Conservation (phyloP, 2,113 vertebrate species). For the Tenebrosternarchus preto region DNA sequence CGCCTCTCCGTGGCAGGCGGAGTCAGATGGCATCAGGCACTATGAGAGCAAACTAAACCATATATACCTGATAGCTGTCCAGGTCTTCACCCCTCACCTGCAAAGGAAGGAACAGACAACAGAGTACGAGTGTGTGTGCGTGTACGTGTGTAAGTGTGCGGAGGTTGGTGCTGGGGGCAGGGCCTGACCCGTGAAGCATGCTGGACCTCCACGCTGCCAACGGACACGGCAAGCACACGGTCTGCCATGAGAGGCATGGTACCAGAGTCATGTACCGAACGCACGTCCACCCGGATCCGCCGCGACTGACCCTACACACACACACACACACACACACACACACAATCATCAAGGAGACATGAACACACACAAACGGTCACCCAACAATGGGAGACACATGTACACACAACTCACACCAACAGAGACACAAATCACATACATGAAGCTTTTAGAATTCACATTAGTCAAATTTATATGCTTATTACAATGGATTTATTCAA, state of each 20-base stretch:
- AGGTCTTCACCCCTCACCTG: slow-evolving; percentile 82
- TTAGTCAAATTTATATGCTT: too few relatives aligned
- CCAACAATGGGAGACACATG: background rate
- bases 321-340: background rate
- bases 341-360: too few relatives aligned
- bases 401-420: background rate
- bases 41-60: background rate
- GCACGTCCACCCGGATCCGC: slow-evolving; percentile 88
- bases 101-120: background rate
- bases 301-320: slow-evolving; percentile 87
- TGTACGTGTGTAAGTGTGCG: background rate
- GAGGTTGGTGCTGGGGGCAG: too few relatives aligned
- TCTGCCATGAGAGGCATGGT: slow-evolving; percentile 92
- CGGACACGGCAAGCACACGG: slow-evolving; percentile 82
- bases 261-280: slow-evolving; percentile 93
- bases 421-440: background rate
- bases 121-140: background rate
- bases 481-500: too few relatives aligned
- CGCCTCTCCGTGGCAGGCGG: background rate
- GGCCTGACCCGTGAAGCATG: slow-evolving; percentile 67
- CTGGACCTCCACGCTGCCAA: slow-evolving; percentile 88
- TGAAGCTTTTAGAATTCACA: background rate
- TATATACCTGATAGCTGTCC: slow-evolving; percentile 95
- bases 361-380: too few relatives aligned
- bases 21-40: background rate